phyloP scores from a whole-genome alignment of 2,113 vertebrate genomes.

The Prolemur simus region DNA sequence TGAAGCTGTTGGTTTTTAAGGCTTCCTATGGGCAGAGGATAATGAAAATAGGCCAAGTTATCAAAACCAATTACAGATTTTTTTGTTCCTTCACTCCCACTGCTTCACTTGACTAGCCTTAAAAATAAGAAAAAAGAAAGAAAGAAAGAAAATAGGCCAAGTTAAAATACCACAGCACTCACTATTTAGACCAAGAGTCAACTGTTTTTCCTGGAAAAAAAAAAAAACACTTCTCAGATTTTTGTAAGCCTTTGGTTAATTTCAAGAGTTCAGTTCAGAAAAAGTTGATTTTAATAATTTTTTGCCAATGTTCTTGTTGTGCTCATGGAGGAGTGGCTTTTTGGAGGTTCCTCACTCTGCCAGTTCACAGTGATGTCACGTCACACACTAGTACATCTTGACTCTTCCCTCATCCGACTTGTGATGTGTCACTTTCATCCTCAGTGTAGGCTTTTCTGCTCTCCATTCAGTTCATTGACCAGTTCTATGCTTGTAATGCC shows the following conservation, averaged over 20 bases:
- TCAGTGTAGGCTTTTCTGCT: neutral
- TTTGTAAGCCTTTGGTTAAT: neutral
- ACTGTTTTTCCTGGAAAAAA: neutral
- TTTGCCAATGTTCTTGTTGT: neutral
- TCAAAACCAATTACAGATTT: too few relatives aligned
- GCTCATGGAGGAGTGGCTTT: neutral
- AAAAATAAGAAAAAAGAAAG: too few relatives aligned
- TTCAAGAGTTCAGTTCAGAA: neutral
- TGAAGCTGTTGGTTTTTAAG: neutral
- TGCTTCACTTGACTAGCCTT: too few relatives aligned
- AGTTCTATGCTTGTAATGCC: neutral
- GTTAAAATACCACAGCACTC: neutral
- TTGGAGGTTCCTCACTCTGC: neutral
- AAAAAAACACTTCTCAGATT: neutral
- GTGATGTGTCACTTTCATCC: neutral
- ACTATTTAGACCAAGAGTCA: neutral
- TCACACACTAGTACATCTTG: neutral
- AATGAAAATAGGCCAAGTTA: neutral
- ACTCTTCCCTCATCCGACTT: neutral
- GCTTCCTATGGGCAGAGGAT: neutral
- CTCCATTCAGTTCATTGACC: neutral
- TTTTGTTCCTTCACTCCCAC: too few relatives aligned
- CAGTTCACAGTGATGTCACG: rapidly evolving
- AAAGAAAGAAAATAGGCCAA: neutral
- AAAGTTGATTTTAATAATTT: neutral